Percentiles rank a stretch among this genome's conserved stretches.
Conservation (phyloP, 2,797 vertebrate genomes). For the Emys orbicularis region DNA sequence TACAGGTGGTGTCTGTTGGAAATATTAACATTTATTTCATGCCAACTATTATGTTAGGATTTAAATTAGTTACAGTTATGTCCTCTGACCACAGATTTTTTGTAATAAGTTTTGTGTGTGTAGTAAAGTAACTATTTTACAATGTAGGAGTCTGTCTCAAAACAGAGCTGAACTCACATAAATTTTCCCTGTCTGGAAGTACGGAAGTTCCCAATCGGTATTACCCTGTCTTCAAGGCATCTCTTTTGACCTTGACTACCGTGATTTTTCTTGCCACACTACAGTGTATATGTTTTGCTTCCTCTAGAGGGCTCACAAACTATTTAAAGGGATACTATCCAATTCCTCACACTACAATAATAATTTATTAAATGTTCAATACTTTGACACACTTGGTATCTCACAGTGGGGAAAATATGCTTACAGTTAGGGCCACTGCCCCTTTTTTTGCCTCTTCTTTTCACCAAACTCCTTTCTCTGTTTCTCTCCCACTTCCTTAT, state of each 20-base stretch:
- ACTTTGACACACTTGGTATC: neutral
- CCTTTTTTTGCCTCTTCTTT: neutral
- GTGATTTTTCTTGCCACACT: accelerated
- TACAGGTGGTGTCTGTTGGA: neutral
- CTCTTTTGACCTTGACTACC: accelerated
- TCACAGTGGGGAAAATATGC: neutral
- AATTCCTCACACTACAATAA: neutral
- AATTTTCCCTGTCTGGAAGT: neutral
- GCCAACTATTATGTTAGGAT: neutral
- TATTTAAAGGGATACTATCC: neutral
- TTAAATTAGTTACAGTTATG: conserved; percentile 41
- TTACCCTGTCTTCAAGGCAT: neutral
- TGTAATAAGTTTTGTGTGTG: conserved; percentile 9
- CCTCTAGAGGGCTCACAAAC: neutral
- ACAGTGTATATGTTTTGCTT: accelerated
- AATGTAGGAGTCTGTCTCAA: conserved; percentile 1
- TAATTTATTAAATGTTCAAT: neutral
- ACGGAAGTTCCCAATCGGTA: neutral
- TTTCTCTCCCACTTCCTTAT: neutral
- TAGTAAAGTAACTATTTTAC: neutral
- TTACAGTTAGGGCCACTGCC: accelerated
- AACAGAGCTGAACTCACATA: neutral
- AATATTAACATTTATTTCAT: conserved; percentile 8
- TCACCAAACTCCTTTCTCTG: neutral
- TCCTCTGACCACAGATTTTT: neutral